A percentile compares a stretch with the other conserved stretches of the same genome.
Evolutionary conservation across 2,113 vertebrate species (phyloP).

Genomic region (Corvus hawaiiensis): DNA sequence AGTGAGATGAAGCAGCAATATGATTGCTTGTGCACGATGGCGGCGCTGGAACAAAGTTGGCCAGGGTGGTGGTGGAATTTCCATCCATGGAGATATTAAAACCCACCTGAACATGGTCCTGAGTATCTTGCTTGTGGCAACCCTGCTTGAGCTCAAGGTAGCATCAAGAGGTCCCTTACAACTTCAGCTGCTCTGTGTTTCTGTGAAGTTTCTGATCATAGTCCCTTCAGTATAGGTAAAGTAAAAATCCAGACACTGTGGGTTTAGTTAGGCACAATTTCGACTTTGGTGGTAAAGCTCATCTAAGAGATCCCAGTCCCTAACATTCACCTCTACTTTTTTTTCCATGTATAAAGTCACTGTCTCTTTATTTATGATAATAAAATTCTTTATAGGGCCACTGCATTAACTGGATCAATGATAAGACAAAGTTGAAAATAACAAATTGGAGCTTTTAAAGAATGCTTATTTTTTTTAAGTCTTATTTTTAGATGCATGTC

Average conservation of each 20-base stretch:
- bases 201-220: neutral
- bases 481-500: neutral
- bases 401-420: neutral
- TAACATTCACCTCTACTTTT: neutral
- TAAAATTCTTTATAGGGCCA: neutral
- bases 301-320: neutral
- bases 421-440: neutral
- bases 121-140: neutral
- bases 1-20: neutral
- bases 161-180: neutral
- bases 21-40: neutral
- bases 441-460: neutral
- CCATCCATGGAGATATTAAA: neutral
- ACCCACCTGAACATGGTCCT: neutral
- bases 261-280: neutral
- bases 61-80: neutral
- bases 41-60: neutral
- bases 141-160: neutral
- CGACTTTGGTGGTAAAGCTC: neutral
- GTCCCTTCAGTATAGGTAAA: neutral
- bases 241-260: neutral
- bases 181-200: neutral
- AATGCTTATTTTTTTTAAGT: neutral
- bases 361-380: neutral
- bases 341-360: neutral